Base-by-base conservation (phyloP, 2,888 invertebrate species). In the Drosophila rellima region DNA sequence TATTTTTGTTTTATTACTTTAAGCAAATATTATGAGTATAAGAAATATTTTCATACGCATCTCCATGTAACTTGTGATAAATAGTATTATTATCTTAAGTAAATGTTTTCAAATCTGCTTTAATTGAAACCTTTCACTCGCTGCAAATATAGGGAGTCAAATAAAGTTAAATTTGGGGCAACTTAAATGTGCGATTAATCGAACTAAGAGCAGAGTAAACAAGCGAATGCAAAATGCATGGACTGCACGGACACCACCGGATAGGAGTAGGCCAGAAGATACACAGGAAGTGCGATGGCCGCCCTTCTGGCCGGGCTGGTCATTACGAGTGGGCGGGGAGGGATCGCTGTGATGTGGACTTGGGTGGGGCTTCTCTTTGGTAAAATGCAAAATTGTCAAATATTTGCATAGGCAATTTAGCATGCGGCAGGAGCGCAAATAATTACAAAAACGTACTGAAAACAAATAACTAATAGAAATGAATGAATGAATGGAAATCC, bases 331-430 rank as follows among this genome's bases (percentile, higher is more conserved):
- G n/a, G 13, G 13, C 11, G 40, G 23, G 11, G 6, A 4, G 45
- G 37, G 40, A 48, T 39, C 39, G 26, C n/a, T 57, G 35, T 37
- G 37, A 7, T 37, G 57, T 31, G 29, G 15, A 13, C 29, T 26
- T 29, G 18, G 29, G 37, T 8, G 29, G 11, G 42, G 13, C 20
- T 62, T 39, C 73, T 61, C 82, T 84, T 81, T 84, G 70, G 70
- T 64, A 69, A 85, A 86, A 80, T 78, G 78, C 72, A 90, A 85
- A 87, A 82, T 81, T 83, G 80, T 82, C 90, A 90, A 90, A 90
- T 90, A 90, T 90, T 90, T 89, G 70, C 89, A 63, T 73, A 88
- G 84, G 89, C 89, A 90, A 90, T 90, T 90, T 88, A 82, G 89
- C 89, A 79, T 86, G 77, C 81, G 83, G 78, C 80, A 72, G 71